Conservation (phyloP, 2,888 invertebrate species). For the Orthonevra nobilis region DNA sequence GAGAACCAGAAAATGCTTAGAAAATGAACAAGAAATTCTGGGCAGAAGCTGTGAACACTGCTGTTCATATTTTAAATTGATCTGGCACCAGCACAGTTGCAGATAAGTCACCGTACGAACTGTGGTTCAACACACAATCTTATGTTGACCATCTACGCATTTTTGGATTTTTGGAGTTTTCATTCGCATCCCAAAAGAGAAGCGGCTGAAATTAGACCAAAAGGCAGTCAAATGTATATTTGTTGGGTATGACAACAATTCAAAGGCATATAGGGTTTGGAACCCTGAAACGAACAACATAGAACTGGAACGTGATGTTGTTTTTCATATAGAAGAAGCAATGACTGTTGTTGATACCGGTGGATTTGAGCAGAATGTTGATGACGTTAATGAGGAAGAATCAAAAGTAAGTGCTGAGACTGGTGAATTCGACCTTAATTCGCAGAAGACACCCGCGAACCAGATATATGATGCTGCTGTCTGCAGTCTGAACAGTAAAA, state of each 20-base stretch:
- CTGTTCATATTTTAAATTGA: slow-evolving; percentile 74
- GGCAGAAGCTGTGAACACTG: slow-evolving; percentile 77
- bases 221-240: slow-evolving; percentile 73
- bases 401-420: neutral
- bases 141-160: slow-evolving; percentile 53
- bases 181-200: slow-evolving; percentile 75
- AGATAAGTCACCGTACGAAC: slow-evolving; percentile 75
- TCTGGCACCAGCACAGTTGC: slow-evolving; percentile 16
- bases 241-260: slow-evolving; percentile 74
- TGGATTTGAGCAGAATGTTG: neutral
- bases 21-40: slow-evolving; percentile 73
- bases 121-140: slow-evolving; percentile 72
- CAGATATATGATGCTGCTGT: neutral
- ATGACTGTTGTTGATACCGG: neutral
- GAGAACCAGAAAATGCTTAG: slow-evolving; percentile 70
- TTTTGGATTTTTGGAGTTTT: slow-evolving; percentile 77
- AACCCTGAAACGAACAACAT: neutral
- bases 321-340: slow-evolving; percentile 1
- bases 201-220: slow-evolving; percentile 73
- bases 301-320: slow-evolving; percentile 2
- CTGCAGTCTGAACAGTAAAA: slow-evolving; percentile 1
- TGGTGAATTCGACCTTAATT: neutral
- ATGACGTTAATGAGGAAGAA: neutral
- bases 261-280: slow-evolving; percentile 72
- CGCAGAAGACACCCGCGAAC: neutral